A percentile compares a stretch with the other conserved stretches of the same genome.
phyloP scores from a whole-genome alignment of 2,888 invertebrate genomes.

The Macroteleia sp. region DNA sequence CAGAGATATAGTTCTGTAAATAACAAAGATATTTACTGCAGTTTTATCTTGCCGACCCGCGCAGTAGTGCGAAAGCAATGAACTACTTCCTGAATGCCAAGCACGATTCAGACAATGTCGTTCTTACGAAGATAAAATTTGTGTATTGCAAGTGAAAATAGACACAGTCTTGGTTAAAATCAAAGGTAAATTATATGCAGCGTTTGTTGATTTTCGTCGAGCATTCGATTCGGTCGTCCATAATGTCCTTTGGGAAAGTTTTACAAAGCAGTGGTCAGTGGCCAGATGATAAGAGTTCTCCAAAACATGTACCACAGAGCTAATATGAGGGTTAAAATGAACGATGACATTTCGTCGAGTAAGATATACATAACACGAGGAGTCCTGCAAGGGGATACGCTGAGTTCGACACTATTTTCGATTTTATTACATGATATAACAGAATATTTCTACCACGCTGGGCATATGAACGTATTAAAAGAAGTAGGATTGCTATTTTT shows the following conservation, averaged over 20 bases:
- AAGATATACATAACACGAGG: background rate
- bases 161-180: background rate
- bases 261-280: background rate
- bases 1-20: too few relatives aligned
- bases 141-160: background rate
- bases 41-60: background rate
- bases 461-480: too few relatives aligned
- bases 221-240: conserved; percentile 6
- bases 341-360: background rate
- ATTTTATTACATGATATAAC: too few relatives aligned
- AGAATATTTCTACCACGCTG: too few relatives aligned
- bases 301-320: background rate
- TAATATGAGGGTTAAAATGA: background rate
- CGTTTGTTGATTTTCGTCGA: background rate
- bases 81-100: background rate
- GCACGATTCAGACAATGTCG: background rate
- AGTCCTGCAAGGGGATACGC: too few relatives aligned
- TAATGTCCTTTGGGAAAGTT: background rate
- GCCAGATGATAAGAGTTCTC: background rate
- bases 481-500: too few relatives aligned
- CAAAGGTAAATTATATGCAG: background rate
- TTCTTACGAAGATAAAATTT: background rate
- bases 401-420: too few relatives aligned
- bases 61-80: background rate
- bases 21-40: too few relatives aligned